Evolutionary conservation across 2,113 vertebrate species (phyloP), one percentile per base, ranked within the genome.

Genomic region (Leptosomus discolor): DNA sequence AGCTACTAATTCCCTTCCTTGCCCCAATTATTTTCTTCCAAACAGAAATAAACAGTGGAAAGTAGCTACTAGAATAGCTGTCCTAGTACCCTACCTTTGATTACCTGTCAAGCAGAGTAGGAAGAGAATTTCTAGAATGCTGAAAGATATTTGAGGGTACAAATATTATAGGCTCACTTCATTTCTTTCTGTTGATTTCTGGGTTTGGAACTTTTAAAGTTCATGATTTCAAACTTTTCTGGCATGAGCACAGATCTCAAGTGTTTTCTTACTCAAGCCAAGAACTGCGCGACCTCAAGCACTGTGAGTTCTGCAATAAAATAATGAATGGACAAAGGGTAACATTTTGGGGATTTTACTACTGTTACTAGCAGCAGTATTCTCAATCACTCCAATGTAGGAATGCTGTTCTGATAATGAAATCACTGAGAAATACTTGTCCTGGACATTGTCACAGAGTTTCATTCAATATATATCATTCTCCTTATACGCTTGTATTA

Each of bases 281-380:
- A 68, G 22, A 64, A 37, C 46, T 68, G 37, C 12, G 8, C 8
- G 13, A 71, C 19, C 24, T 69, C 67, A 76, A 23, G 14, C 34
- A 67, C 10, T 48, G 5, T 1, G 5, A 82, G 50, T 45, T 75
- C 16, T 51, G n/a, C 24, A 74, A 36, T 27, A 67, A 85, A 69
- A 63, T 36, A 71, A 46, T 2, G 7, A 91, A 67, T 5, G 9
- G 8, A 34, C 41, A 63, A 63, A 57, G 9, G 43, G 7, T 5
- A 56, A 57, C 3, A 21, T 75, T 29, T 54, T 0, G 3, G 5
- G 7, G 5, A 0, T 2, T 29, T 69, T 85, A 24, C 30, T 39
- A 23, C 14, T 79, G 21, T 37, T 46, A 57, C 36, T 16, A 58
- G 39, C 4, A 68, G 36, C 32, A 56, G 8, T 15, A 34, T 41